A percentile compares a stretch with the other conserved stretches of the same genome.
Evolutionary conservation across 2,113 vertebrate species (phyloP).

Genomic region (Cacatua alba): DNA sequence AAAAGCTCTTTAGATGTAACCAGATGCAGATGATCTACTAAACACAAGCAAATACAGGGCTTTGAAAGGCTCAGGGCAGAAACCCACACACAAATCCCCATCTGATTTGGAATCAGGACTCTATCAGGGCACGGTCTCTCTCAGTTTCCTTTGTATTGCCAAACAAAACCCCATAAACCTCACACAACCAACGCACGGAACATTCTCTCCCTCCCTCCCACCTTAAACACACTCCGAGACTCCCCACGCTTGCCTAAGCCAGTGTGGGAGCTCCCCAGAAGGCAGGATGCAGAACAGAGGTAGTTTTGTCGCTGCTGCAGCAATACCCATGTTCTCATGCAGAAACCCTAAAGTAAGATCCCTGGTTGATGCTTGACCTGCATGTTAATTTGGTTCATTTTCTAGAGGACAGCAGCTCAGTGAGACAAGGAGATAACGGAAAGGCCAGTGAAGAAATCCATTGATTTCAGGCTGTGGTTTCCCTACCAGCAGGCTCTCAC

Average conservation of each 20-base stretch:
- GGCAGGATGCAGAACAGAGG: fast-evolving
- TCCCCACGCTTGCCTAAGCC: fast-evolving
- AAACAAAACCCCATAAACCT: neutral
- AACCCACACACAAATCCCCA: fast-evolving
- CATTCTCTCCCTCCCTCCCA: too few species aligned
- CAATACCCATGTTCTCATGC: fast-evolving
- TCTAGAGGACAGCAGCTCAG: neutral
- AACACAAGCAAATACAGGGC: neutral
- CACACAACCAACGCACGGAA: fast-evolving
- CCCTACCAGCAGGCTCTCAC: neutral
- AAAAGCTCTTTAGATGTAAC: neutral
- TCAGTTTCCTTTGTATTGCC: too few species aligned
- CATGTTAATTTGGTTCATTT: neutral
- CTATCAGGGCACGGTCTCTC: fast-evolving
- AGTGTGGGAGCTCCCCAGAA: fast-evolving
- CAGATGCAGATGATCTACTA: neutral
- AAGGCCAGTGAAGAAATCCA: neutral
- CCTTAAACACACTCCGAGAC: fast-evolving
- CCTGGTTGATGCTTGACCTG: neutral
- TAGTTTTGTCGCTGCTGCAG: neutral
- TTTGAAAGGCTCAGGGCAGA: neutral
- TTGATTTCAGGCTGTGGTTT: neutral
- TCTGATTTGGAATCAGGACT: fast-evolving
- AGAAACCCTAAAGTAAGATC: neutral
- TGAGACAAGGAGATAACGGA: neutral